These are phyloP conservation scores for Cacoxenus indagator DNA, from an alignment of 2,888 invertebrate genomes.

Conservation along the genomic window DNA sequence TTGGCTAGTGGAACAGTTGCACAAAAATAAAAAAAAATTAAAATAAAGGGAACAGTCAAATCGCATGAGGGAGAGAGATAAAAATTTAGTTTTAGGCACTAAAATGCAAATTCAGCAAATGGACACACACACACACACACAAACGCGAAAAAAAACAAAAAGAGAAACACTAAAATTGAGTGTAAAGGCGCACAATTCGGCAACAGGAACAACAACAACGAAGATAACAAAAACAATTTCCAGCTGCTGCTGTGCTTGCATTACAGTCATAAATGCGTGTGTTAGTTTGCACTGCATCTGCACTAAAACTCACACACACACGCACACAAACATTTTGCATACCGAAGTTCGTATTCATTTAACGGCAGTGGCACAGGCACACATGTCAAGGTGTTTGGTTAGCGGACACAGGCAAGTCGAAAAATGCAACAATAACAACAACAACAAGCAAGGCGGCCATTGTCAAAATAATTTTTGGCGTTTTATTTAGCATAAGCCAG, in stretches of 20 bases:
- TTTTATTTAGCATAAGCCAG: background rate
- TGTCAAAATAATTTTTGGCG: constrained; percentile 50
- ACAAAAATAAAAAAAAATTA: background rate
- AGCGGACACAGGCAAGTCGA: background rate
- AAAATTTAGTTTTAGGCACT: constrained; percentile 4
- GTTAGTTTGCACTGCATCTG: background rate
- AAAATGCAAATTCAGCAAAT: background rate
- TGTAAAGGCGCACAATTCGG: background rate
- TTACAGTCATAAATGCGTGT: constrained; percentile 5
- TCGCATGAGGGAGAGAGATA: too few relatives aligned
- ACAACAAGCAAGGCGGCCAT: constrained; percentile 58
- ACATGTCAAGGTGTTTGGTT: too few relatives aligned
- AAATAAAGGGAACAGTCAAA: background rate
- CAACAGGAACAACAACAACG: constrained; percentile 8
- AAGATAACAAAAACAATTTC: too few relatives aligned
- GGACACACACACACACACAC: background rate
- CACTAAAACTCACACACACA: background rate
- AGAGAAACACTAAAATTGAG: background rate
- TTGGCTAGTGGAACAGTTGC: background rate
- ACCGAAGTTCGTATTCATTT: background rate
- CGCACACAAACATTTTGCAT: too few relatives aligned
- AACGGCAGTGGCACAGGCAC: background rate
- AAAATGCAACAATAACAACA: constrained; percentile 4
- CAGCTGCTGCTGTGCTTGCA: background rate
- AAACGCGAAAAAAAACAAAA: background rate